A percentile compares a stretch with the other conserved stretches of the same genome.
Conservation (phyloP, 2,113 vertebrate genomes). For the Emberiza fucata region DNA sequence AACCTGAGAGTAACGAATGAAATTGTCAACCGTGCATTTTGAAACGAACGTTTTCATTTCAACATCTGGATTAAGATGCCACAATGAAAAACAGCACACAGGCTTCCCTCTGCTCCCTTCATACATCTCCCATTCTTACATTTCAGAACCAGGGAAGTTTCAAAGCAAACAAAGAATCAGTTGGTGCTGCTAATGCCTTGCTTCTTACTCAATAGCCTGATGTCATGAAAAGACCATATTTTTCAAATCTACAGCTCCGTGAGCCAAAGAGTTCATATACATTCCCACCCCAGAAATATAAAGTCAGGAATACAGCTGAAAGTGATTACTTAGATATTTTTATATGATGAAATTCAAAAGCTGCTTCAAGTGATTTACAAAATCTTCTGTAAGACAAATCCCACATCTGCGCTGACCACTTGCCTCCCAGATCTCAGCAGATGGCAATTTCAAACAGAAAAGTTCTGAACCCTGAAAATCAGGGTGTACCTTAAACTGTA, state of each 20-base stretch:
- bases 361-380: conserved; percentile 46
- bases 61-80: conserved; percentile 64
- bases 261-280: conserved; percentile 44
- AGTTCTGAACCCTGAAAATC: not conserved
- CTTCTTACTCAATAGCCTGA: conserved; percentile 39
- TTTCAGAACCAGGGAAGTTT: conserved; percentile 18
- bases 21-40: conserved; percentile 13
- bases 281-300: conserved; percentile 49
- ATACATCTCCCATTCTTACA: not conserved
- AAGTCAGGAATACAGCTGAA: conserved; percentile 51
- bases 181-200: conserved; percentile 27
- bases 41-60: conserved; percentile 15
- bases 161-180: conserved; percentile 48
- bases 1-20: conserved; percentile 41
- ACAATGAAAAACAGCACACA: conserved; percentile 43
- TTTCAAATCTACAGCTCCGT: not conserved
- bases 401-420: conserved; percentile 57
- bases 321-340: conserved; percentile 49
- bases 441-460: not conserved
- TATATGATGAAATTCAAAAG: conserved; percentile 52
- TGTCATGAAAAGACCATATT: conserved; percentile 55
- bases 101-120: not conserved
- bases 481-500: not conserved
- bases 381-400: conserved; percentile 49
- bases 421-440: conserved; percentile 55